Conservation (phyloP, 2,113 vertebrate genomes). For the Mormoops blainvillei region DNA sequence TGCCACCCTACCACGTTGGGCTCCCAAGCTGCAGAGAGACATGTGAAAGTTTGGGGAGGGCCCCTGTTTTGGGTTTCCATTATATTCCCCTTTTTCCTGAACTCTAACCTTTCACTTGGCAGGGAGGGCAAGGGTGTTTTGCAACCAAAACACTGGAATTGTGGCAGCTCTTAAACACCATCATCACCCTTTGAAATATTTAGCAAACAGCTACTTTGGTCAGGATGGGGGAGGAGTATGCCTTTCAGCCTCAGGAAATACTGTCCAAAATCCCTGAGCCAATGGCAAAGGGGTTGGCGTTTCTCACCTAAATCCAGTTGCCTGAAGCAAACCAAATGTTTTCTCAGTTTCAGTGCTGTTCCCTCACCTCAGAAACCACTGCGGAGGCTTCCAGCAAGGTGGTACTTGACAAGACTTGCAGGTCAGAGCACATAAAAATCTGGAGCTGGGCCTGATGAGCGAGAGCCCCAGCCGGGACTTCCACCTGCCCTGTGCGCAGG, state of each 20-base stretch:
- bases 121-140: neutral
- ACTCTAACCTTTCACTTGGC: conserved; percentile 15
- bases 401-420: conserved; percentile 31
- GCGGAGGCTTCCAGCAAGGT: neutral
- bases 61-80: neutral
- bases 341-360: conserved; percentile 48
- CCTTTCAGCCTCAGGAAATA: neutral
- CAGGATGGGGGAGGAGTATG: neutral
- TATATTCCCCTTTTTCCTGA: neutral
- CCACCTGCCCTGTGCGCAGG: neutral
- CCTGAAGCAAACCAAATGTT: conserved; percentile 56
- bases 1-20: accelerated
- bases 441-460: conserved; percentile 7
- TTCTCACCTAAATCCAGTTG: conserved; percentile 38
- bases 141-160: conserved; percentile 51
- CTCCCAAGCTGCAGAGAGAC: neutral
- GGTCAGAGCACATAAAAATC: conserved; percentile 42
- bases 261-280: neutral
- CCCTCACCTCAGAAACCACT: conserved; percentile 44
- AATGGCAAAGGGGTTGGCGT: conserved; percentile 14
- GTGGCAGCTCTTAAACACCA: conserved; percentile 55
- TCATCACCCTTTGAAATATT: conserved; percentile 54
- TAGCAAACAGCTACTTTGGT: conserved; percentile 42
- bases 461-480: neutral
- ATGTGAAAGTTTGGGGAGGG: neutral